Base-by-base conservation (phyloP, 2,797 vertebrate genomes). In the Brotula barbata region DNA sequence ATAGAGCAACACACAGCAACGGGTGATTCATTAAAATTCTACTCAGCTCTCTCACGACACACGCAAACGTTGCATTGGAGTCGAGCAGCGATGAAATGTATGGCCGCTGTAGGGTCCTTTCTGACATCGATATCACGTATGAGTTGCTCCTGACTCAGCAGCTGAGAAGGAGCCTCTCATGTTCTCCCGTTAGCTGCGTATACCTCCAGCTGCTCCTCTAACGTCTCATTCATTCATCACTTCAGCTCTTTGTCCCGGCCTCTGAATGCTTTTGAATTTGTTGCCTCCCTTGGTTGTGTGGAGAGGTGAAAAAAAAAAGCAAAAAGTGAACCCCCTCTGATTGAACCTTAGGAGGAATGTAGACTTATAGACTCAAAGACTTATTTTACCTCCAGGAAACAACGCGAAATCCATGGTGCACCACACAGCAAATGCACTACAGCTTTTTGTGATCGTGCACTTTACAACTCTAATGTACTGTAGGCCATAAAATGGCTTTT, bases 191-290 rank as follows among this genome's bases (percentile, higher is more conserved):
- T 73, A 61, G 36, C 76, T 51, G 43, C 73, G 47, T 69, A 73
- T 41, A 36, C 17, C 39, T 31, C 44, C 20, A 15, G 46, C 60
- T 42, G 49, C 57, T 77, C 69, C 21, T 73, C 62, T 64, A 47
- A 23, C 67, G 68, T 84, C 84, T 78, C 58, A 6, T 62, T 76
- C 80, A 85, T 87, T 88, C 82, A 88, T 88, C 85, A 80, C 74
- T 77, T 70, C 62, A 33, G 61, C 66, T 71, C 68, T 77, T 69
- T 78, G 71, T 78, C 71, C 87, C 56, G 74, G 68, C 74, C 72
- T 75, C 71, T 74, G 51, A 48, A 45, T 57, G 61, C 83, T 88
- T 84, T n/a, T 83, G 82, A 73, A 68, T 85, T 68, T 80, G 64
- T 74, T 77, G 82, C 76, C 64, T 81, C 68, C 66, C 53, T 72